These are phyloP conservation scores for Thamnaconus septentrionalis DNA, from an alignment of 2,113 vertebrate species.

Conservation along the genomic window DNA sequence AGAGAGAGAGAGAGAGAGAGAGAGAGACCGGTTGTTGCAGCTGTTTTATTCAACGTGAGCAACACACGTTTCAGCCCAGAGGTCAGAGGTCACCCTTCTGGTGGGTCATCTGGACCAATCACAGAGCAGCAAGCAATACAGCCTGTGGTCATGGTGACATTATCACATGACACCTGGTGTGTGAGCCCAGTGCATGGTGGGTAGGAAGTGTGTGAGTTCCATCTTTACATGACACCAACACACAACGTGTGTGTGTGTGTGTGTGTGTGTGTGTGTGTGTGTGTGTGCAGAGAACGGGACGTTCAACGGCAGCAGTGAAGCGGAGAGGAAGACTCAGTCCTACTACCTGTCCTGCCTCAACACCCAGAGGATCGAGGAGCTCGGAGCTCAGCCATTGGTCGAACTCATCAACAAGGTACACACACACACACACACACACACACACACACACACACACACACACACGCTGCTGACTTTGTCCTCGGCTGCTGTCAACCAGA, in stretches of 20 bases:
- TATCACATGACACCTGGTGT: not conserved
- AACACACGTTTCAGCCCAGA: too few relatives aligned
- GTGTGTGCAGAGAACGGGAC: slow-evolving; percentile 86
- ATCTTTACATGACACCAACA: too few relatives aligned
- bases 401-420: slow-evolving; percentile 92
- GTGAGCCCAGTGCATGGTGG: too few relatives aligned
- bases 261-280: not conserved
- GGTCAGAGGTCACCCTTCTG: too few relatives aligned
- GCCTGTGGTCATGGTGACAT: not conserved
- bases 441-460: not conserved
- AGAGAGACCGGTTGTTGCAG: not conserved
- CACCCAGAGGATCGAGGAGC: slow-evolving; percentile 88
- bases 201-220: too few relatives aligned
- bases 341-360: slow-evolving; percentile 96
- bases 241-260: not conserved
- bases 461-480: not conserved
- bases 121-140: too few relatives aligned
- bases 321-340: slow-evolving; percentile 90
- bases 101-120: too few relatives aligned
- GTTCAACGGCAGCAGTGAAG: slow-evolving; percentile 95
- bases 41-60: too few relatives aligned
- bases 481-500: slow-evolving; percentile 64
- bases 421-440: not conserved
- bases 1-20: not conserved
- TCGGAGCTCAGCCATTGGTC: slow-evolving; percentile 88